These are phyloP conservation scores for Pocillopora grandis DNA, from an alignment of 92 coral and sea anemone genomes.

Conservation along the genomic window DNA sequence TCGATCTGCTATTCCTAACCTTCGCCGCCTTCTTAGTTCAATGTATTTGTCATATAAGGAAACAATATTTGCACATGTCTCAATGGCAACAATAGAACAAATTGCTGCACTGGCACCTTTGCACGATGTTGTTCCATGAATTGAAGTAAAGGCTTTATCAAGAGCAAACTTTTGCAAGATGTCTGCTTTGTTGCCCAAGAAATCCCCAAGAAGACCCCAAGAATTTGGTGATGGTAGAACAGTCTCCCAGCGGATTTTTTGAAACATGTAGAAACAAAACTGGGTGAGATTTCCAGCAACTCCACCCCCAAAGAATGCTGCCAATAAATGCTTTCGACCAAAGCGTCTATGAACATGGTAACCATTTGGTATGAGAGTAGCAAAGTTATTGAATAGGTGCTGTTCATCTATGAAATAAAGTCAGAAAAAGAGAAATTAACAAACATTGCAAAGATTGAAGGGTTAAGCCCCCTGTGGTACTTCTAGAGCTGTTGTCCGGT, in stretches of 20 bases:
- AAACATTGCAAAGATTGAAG: too few species aligned
- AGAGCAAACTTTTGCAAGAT: constrained; percentile 53
- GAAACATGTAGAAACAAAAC: constrained; percentile 67
- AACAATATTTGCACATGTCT: constrained; percentile 72
- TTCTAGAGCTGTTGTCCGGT: too few species aligned
- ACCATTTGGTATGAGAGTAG: constrained; percentile 73
- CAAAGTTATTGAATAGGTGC: constrained; percentile 82
- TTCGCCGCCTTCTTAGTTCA: constrained; percentile 41
- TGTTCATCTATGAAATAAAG: constrained; percentile 51
- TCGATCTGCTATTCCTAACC: constrained; percentile 26
- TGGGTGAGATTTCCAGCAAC: constrained; percentile 81
- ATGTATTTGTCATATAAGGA: constrained; percentile 58
- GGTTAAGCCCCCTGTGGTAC: too few species aligned
- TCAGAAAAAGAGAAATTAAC: background rate
- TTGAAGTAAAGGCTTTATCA: constrained; percentile 56
- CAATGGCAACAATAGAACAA: constrained; percentile 71
- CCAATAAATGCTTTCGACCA: constrained; percentile 80
- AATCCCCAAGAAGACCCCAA: constrained; percentile 65
- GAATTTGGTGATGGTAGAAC: constrained; percentile 66
- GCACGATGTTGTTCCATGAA: constrained; percentile 79
- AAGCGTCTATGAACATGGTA: constrained; percentile 66
- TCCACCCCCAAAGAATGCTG: constrained; percentile 88
- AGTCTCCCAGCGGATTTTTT: constrained; percentile 66
- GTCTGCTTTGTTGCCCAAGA: constrained; percentile 52
- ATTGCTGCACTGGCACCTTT: constrained; percentile 92